phyloP scores from a whole-genome alignment of 2,797 vertebrate species.

The Distichodus sexfasciatus region DNA sequence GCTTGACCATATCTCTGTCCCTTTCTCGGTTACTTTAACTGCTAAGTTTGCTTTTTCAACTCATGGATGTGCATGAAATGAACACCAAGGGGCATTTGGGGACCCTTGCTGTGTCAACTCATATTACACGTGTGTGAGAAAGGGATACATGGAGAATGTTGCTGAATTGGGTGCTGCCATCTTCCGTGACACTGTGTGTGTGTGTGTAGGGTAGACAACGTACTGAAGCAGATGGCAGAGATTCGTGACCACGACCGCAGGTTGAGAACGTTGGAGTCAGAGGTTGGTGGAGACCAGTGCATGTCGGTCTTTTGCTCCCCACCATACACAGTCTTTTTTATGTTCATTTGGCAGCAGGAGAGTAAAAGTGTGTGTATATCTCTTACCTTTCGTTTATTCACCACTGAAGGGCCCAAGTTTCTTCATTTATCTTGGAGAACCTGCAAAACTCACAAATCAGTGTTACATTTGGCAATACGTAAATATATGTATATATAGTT shows the following conservation, averaged over 20 bases:
- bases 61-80: constrained; percentile 18
- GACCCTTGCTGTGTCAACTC: constrained; percentile 21
- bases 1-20: too few relatives aligned
- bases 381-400: background rate
- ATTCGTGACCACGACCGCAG: constrained; percentile 76
- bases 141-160: constrained; percentile 46
- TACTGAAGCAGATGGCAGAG: constrained; percentile 78
- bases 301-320: background rate
- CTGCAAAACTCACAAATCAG: too few relatives aligned
- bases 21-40: background rate
- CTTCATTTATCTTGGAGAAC: too few relatives aligned
- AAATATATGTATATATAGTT: too few relatives aligned
- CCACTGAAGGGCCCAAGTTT: too few relatives aligned
- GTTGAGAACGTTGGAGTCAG: constrained; percentile 72
- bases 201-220: constrained; percentile 75
- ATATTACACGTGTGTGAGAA: constrained; percentile 31
- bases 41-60: constrained; percentile 5
- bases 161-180: constrained; percentile 29
- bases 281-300: constrained; percentile 66
- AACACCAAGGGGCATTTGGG: constrained; percentile 32
- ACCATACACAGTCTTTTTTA: background rate
- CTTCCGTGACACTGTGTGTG: constrained; percentile 39
- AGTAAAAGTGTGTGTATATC: background rate
- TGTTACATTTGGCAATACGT: too few relatives aligned
- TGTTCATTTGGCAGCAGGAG: background rate